Evolutionary conservation across 2,113 vertebrate genomes (phyloP), one percentile per base, ranked within the genome.

Genomic region (Oceanites oceanicus): DNA sequence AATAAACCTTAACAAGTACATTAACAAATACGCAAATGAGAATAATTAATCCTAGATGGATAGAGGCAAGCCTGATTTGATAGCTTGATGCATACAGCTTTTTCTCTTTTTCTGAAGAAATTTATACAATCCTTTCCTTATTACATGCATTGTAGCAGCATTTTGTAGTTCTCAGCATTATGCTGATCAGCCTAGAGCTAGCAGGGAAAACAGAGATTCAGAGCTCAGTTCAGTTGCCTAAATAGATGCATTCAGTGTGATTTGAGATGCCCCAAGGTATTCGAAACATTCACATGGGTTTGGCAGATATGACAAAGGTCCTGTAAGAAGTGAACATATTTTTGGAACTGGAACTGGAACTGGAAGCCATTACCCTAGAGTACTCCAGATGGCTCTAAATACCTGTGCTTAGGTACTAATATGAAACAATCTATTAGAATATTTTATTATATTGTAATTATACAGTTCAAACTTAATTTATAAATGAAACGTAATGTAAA

Each of bases 141-240:
- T 44, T 25, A 53, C 9, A 10, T 49, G 38, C 42, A 58, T 23
- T 72, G 38, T 38, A 85, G 55, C 47, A 84, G 13, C 38, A 65
- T 92, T 92, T 88, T 92, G 38, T 44, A 61, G 30, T 53, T 90
- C 55, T 70, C 78, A 86, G 59, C 67, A 80, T 66, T 83, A 78
- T 77, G 79, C 42, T 73, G 78, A 76, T 87, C 15, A 62, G 77
- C 21, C 10, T 67, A 58, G 30, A 84, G 56, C 40, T 83, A 55
- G 20, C 20, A 66, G 58, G 58, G n/a, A 66, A 88, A 94, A 75
- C 7, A 79, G 66, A 63, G 82, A 58, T 18, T 29, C 29, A 92
- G 78, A 90, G 23, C n/a, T 89, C 49, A 22, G 36, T 40, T 88
- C 44, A 68, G 11, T 67, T 79, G 59, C 30, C 26, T 78, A 30